Base-by-base conservation (phyloP, 2,113 vertebrate species). In the Gambusia holbrooki region DNA sequence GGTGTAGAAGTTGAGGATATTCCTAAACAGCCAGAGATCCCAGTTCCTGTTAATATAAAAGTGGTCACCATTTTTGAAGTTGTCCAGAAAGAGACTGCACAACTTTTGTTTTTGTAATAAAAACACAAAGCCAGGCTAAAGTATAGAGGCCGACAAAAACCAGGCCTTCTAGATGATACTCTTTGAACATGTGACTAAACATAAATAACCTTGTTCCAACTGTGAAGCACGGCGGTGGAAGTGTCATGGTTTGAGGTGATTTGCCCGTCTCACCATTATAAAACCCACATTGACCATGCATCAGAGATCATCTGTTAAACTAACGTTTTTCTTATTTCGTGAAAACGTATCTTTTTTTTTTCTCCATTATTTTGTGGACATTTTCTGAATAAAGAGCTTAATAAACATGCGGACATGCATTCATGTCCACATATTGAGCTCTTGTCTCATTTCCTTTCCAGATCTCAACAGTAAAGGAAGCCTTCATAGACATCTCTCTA, bases 401-500 rank as follows among this genome's bases (percentile, higher is more conserved):
- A 48, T 48, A 19, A 5, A 19, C 45, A 48, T 2, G 45, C 17
- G 5, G 45, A 48, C 17, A 48, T 48, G 1, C 1, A 19, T 48
- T 17, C 17, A 48, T 48, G 45, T 1, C 17, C 17, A 17, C 45
- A 19, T 19, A 5, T n/a, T 58, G 51, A n/a, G 51, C 7, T 13
- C 28, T 27, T 2, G 3, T 73, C 69, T 74, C 14, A 27, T 87
- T 72, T 84, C 10, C 93, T 86, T 88, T 93, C 88, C 86, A 99
- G 98, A 97, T 99, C 89, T 99, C 97, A 54, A 96, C 94, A 14
- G 96, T 98, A 83, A 98, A 97, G 85, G 98, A 99, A 92, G 96
- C 97, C 80, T 99, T 99, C 89, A 98, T 99, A 89, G 97, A 99
- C 93, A 97, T 99, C 93, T 99, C 97, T 76, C 95, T 99, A 88